Percentiles rank a stretch among this genome's conserved stretches.
Conservation (phyloP, 2,113 vertebrate species). For the Scolopax mira region DNA sequence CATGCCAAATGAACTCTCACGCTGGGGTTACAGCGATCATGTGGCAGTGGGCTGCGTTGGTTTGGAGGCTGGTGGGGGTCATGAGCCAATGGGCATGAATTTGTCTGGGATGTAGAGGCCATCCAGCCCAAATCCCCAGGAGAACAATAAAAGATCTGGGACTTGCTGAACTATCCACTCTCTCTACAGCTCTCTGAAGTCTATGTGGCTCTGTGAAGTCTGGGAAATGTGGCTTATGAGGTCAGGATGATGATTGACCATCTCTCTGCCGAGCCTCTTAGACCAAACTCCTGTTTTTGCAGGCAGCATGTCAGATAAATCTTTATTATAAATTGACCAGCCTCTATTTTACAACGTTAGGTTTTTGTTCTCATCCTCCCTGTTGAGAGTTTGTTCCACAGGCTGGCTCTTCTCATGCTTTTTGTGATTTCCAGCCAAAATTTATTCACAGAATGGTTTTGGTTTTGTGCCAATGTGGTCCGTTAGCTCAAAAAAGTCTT, state of each 20-base stretch:
- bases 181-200: slow-evolving; percentile 1
- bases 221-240: not conserved
- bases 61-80: not conserved
- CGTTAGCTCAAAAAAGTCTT: slow-evolving; percentile 8
- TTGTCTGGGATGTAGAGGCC: not conserved
- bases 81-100: not conserved
- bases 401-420: not conserved
- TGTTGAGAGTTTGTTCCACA: not conserved
- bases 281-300: slow-evolving; percentile 9
- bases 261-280: not conserved
- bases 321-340: not conserved
- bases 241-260: not conserved
- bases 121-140: slow-evolving; percentile 20
- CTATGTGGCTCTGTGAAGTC: not conserved
- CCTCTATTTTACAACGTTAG: not conserved
- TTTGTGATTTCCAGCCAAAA: slow-evolving; percentile 38
- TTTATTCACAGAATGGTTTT: slow-evolving; percentile 3
- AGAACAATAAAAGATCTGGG: slow-evolving; percentile 21
- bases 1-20: not conserved
- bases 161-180: not conserved
- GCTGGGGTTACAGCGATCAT: not conserved
- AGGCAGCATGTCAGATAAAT: not conserved
- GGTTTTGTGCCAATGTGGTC: not conserved
- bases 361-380: not conserved
- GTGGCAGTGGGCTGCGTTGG: not conserved